Evolutionary conservation across 2,113 vertebrate species (phyloP).

Genomic region (Macroglossus sobrinus): DNA sequence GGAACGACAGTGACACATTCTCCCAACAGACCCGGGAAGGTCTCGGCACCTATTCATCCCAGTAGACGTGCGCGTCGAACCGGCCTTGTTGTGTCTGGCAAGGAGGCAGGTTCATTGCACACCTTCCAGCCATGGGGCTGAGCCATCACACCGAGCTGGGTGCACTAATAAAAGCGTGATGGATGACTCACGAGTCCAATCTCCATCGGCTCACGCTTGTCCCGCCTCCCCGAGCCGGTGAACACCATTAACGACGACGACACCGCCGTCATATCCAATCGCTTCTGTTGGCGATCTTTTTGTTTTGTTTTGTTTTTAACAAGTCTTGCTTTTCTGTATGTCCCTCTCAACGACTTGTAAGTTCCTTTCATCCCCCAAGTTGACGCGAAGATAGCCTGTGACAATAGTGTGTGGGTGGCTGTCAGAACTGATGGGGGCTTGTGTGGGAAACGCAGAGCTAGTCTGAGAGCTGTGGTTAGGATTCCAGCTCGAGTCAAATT

Average conservation of each 20-base stretch:
- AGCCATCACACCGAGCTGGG: conserved; percentile 64
- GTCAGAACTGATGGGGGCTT: conserved; percentile 58
- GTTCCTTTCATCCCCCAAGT: conserved; percentile 20
- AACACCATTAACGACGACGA: conserved; percentile 34
- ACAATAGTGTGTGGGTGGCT: conserved; percentile 53
- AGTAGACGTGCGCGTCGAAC: conserved; percentile 46
- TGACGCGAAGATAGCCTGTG: conserved; percentile 48
- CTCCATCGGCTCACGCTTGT: conserved; percentile 26
- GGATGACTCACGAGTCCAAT: conserved; percentile 43
- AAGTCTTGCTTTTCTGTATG: neutral
- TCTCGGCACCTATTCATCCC: conserved; percentile 65
- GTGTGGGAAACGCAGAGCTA: conserved; percentile 40
- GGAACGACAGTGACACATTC: conserved; percentile 32
- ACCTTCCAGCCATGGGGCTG: conserved; percentile 47
- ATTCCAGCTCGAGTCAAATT: conserved; percentile 20
- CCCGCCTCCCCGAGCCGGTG: neutral
- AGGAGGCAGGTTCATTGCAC: conserved; percentile 65
- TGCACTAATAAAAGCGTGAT: conserved; percentile 58
- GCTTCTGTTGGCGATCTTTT: neutral
- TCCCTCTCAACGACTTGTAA: neutral
- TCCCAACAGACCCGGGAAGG: conserved; percentile 36
- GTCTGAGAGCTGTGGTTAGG: conserved; percentile 10
- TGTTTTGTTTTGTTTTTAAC: too few species aligned
- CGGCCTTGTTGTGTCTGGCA: conserved; percentile 71
- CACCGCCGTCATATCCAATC: neutral